phyloP scores from a whole-genome alignment of 2,113 vertebrate genomes.

The Aspidoscelis tigris region DNA sequence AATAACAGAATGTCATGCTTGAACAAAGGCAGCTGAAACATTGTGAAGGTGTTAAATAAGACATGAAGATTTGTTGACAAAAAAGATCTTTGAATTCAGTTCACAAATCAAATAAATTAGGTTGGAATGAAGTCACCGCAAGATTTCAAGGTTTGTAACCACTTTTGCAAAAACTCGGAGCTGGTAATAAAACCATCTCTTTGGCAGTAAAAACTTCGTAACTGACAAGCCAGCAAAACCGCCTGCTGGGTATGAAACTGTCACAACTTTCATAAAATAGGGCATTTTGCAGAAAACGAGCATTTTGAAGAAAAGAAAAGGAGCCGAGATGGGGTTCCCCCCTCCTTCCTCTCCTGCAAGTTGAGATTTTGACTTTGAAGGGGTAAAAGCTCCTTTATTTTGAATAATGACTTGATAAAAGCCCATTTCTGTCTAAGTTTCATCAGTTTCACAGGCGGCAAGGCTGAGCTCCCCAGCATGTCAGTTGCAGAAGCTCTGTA shows the following conservation, averaged over 20 bases:
- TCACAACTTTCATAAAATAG: conserved; percentile 43
- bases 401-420: conserved; percentile 43
- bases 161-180: neutral
- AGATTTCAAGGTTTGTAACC: conserved; percentile 45
- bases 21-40: neutral
- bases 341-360: neutral
- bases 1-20: neutral
- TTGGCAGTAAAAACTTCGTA: conserved; percentile 32
- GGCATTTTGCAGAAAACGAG: conserved; percentile 40
- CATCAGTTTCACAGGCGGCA: conserved; percentile 20
- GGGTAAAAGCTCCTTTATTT: conserved; percentile 45
- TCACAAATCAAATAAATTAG: conserved; percentile 24
- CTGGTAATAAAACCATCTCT: conserved; percentile 31
- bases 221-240: conserved; percentile 40
- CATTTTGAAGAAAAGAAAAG: neutral
- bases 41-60: conserved; percentile 24
- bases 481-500: neutral
- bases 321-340: neutral
- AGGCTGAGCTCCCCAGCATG: neutral
- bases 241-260: conserved; percentile 42
- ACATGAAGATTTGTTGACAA: conserved; percentile 15
- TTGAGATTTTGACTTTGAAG: conserved; percentile 31
- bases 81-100: neutral
- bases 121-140: conserved; percentile 33
- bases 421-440: conserved; percentile 3